These are phyloP conservation scores for Notospermus geniculatus DNA, from an alignment of 1,140 invertebrate species.

Conservation along the genomic window DNA sequence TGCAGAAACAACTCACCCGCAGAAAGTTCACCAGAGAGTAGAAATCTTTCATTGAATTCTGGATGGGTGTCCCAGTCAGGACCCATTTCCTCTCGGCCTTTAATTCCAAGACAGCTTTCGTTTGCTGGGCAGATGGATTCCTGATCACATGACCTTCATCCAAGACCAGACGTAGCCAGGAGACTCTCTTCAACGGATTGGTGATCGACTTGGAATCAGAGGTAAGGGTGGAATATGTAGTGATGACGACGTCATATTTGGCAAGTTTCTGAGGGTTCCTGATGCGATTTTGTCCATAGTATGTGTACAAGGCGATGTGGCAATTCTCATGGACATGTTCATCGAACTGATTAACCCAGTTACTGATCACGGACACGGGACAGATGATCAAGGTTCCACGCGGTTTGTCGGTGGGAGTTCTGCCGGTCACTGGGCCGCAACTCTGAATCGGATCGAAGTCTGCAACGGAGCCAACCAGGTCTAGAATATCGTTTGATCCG, in stretches of 20 bases:
- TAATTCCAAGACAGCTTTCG: slow-evolving; percentile 68
- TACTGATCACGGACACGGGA: slow-evolving; percentile 68
- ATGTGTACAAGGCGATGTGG: slow-evolving; percentile 31
- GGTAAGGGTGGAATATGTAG: slow-evolving; percentile 51
- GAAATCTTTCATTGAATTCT: slow-evolving; percentile 86
- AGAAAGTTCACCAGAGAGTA: slow-evolving; percentile 79
- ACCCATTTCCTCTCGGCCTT: slow-evolving; percentile 69
- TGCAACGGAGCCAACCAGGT: no score
- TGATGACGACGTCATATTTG: slow-evolving; percentile 57
- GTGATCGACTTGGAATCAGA: slow-evolving; percentile 26
- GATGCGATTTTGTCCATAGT: slow-evolving; percentile 32
- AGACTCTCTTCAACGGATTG: slow-evolving; percentile 60
- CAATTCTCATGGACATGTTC: slow-evolving; percentile 31
- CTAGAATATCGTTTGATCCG: no score
- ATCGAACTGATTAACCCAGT: slow-evolving; percentile 68
- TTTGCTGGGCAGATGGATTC: slow-evolving; percentile 75
- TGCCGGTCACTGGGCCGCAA: slow-evolving; percentile 33
- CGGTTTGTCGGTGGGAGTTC: slow-evolving; percentile 22
- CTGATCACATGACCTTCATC: slow-evolving; percentile 89
- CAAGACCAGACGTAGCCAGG: slow-evolving; percentile 80
- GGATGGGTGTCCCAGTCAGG: slow-evolving; percentile 89
- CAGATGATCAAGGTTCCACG: slow-evolving; percentile 81
- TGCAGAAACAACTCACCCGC: no score
- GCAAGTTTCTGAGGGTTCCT: slow-evolving; percentile 42
- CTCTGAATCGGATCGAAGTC: no score